Evolutionary conservation across 1,140 invertebrate species (phyloP).

Genomic region (Gonioctena quinquepunctata): DNA sequence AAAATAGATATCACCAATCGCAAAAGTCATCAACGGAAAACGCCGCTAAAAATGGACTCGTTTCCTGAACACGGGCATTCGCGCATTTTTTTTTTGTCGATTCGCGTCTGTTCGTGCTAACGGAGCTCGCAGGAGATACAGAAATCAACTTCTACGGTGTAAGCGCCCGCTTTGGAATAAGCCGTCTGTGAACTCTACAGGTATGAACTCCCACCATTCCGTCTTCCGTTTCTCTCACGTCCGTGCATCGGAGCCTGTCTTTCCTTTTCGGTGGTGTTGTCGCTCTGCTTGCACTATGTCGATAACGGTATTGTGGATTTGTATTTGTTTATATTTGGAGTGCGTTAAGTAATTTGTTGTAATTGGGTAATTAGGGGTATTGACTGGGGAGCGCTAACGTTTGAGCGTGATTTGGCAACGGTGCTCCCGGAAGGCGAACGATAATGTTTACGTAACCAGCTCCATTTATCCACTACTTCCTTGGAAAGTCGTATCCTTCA

Average conservation of each 20-base stretch:
- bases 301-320: background rate
- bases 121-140: too few relatives aligned
- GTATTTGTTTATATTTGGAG: constrained; percentile 6
- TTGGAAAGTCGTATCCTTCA: background rate
- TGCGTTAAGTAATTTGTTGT: constrained; percentile 9
- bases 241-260: background rate
- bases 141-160: background rate
- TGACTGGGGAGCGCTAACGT: background rate
- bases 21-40: too few relatives aligned
- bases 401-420: background rate
- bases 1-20: too few relatives aligned
- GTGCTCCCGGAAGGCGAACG: background rate
- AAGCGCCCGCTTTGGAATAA: background rate
- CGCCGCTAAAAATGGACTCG: too few relatives aligned
- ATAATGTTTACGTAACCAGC: background rate
- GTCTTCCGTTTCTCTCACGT: background rate
- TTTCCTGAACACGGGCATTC: too few relatives aligned
- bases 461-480: background rate
- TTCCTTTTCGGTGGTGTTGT: background rate
- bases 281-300: background rate
- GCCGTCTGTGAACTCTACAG: constrained; percentile 41
- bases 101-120: background rate
- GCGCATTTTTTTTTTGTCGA: background rate
- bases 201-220: constrained; percentile 32
- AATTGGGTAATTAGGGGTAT: background rate